Evolutionary conservation across 2,888 invertebrate genomes (phyloP).

Genomic region (Thereva unica): DNA sequence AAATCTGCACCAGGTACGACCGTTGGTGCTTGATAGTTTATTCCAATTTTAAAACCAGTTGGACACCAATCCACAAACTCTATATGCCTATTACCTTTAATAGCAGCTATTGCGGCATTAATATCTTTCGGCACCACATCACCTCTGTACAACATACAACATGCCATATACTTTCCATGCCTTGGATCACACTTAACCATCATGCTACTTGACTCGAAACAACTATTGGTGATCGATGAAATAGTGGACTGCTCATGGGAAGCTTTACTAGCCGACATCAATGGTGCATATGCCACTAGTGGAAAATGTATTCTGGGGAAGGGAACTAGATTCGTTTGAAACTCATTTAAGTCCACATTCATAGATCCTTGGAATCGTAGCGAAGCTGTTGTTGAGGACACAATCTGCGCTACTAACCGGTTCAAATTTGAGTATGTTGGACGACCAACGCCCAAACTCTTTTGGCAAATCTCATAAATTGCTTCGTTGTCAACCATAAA

Average conservation of each 20-base stretch:
- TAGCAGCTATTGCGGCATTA: slow-evolving; percentile 72
- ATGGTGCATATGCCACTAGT: slow-evolving; percentile 50
- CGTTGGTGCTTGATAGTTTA: slow-evolving; percentile 83
- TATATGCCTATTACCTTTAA: slow-evolving; percentile 63
- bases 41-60: slow-evolving; percentile 87
- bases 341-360: slow-evolving; percentile 87
- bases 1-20: slow-evolving; percentile 77
- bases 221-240: slow-evolving; percentile 80
- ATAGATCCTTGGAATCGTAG: slow-evolving; percentile 85
- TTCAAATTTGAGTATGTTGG: slow-evolving; percentile 86
- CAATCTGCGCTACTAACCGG: slow-evolving; percentile 81
- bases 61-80: slow-evolving; percentile 85
- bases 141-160: slow-evolving; percentile 76
- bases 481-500: slow-evolving; percentile 97
- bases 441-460: slow-evolving; percentile 79
- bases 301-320: slow-evolving; percentile 49
- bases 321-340: slow-evolving; percentile 69
- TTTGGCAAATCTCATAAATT: slow-evolving; percentile 89
- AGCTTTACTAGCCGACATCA: slow-evolving; percentile 1
- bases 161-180: slow-evolving; percentile 65
- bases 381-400: slow-evolving; percentile 86
- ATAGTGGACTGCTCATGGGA: slow-evolving; percentile 48
- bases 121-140: slow-evolving; percentile 77
- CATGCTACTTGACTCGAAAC: slow-evolving; percentile 88
- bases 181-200: slow-evolving; percentile 89